A percentile compares a stretch with the other conserved stretches of the same genome.
Conservation (phyloP, 2,113 vertebrate genomes). For the Promerops cafer region DNA sequence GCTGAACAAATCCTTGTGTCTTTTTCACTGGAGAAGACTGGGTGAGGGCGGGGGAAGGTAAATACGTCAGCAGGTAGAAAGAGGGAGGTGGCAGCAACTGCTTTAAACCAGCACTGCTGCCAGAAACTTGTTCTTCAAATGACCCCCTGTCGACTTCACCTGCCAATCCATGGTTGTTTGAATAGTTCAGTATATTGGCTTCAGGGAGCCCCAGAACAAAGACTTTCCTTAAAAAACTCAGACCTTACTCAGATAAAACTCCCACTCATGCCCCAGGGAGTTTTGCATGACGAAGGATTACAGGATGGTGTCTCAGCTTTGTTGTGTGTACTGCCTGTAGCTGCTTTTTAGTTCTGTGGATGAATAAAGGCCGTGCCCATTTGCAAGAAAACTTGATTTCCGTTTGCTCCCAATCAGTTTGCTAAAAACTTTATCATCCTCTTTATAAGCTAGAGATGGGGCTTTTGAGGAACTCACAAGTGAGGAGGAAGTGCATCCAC, state of each 20-base stretch:
- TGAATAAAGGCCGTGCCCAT: slow-evolving; percentile 13
- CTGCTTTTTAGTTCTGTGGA: not conserved
- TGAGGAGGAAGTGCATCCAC: not conserved
- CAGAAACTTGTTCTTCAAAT: not conserved
- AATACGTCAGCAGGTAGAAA: not conserved
- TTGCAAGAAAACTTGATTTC: not conserved
- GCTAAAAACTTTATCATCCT: not conserved
- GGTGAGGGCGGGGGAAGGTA: not conserved
- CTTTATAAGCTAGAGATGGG: not conserved
- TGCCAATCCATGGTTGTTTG: not conserved
- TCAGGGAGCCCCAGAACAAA: slow-evolving; percentile 35
- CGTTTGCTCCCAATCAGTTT: not conserved
- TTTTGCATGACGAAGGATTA: slow-evolving; percentile 39
- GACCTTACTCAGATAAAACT: slow-evolving; percentile 43
- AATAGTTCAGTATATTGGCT: slow-evolving; percentile 11
- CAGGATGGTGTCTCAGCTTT: slow-evolving; percentile 11
- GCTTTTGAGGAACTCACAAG: not conserved
- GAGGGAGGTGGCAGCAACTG: not conserved
- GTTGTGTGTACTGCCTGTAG: not conserved
- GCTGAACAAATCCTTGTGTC: not conserved
- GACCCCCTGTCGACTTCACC: slow-evolving; percentile 8
- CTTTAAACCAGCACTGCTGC: not conserved
- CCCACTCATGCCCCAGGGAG: slow-evolving; percentile 33
- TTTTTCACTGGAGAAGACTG: not conserved
- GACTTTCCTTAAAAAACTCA: slow-evolving; percentile 8